These are phyloP conservation scores for Marcusenius ussheri DNA, from an alignment of 2,113 vertebrate genomes.

Conservation along the genomic window DNA sequence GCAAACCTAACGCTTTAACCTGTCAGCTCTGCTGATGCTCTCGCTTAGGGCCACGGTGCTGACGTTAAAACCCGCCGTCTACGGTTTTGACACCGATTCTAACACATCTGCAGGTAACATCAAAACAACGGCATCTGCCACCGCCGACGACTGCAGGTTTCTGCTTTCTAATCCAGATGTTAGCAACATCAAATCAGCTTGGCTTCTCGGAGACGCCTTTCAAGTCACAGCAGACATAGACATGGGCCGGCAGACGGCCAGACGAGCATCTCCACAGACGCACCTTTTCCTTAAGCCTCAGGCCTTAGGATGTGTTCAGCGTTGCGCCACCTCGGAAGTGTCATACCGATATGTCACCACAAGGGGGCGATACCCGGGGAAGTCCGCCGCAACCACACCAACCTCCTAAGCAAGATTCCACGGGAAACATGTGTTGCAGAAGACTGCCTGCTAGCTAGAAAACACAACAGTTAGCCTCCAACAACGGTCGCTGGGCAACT, in stretches of 20 bases:
- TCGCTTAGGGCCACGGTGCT: background rate
- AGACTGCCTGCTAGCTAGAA: background rate
- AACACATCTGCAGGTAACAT: constrained; percentile 7
- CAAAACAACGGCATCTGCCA: background rate
- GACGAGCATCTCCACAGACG: background rate
- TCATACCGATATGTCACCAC: background rate
- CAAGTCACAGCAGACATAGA: background rate
- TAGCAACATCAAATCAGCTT: background rate
- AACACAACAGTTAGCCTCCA: background rate
- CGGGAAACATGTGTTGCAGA: background rate
- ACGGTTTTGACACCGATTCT: background rate
- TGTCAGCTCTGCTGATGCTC: background rate
- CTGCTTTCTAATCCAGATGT: background rate
- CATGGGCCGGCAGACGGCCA: background rate
- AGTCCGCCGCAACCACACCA: no score
- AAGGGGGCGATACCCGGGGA: background rate
- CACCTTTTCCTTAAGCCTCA: background rate
- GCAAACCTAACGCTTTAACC: background rate
- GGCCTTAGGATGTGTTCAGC: background rate
- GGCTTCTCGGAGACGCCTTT: background rate
- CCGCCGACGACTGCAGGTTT: background rate
- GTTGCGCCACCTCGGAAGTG: background rate
- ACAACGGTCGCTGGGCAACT: background rate
- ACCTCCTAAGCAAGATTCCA: background rate
- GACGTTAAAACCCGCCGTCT: background rate